phyloP scores from a whole-genome alignment of 37 sponge, comb jelly and placozoan genomes.

The Ianthella basta region DNA sequence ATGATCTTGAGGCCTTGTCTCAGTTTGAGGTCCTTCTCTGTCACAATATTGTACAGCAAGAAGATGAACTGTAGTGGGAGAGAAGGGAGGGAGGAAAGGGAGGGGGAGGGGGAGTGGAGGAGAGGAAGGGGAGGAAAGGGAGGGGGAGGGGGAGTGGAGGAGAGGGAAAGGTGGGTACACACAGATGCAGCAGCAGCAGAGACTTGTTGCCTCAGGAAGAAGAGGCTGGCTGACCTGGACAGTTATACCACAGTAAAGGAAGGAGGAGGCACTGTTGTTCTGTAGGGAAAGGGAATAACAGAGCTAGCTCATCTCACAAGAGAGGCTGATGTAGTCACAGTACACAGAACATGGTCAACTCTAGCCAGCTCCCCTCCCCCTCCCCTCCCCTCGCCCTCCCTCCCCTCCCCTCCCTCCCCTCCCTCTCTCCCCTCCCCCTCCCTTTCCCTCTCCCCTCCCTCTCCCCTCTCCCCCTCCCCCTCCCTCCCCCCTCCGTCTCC shows the following conservation, averaged over 20 bases:
- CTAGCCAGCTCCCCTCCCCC: no score
- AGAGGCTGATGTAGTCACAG: no score
- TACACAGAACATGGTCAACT: no score
- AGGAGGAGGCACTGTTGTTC: constrained; percentile 63
- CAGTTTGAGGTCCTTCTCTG: constrained; percentile 82
- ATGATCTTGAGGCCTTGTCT: constrained; percentile 84
- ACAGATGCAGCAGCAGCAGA: background rate
- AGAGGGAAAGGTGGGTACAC: background rate
- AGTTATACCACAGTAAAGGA: constrained; percentile 84
- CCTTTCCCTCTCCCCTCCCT: no score
- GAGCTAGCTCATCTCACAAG: no score
- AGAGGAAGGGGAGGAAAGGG: background rate
- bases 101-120: background rate
- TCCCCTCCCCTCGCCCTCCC: no score
- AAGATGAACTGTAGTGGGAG: constrained; percentile 64
- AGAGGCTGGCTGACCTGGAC: constrained; percentile 55
- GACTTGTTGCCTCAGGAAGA: background rate
- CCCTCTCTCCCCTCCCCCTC: no score
- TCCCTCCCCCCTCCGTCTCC: no score
- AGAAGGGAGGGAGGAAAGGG: no score
- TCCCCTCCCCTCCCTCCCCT: no score
- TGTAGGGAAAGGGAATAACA: constrained; percentile 18
- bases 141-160: background rate
- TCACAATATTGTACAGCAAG: constrained; percentile 85
- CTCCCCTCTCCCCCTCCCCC: no score